Base-by-base conservation (phyloP, 2,888 invertebrate genomes). In the Stenoptilia bipunctidactyla region DNA sequence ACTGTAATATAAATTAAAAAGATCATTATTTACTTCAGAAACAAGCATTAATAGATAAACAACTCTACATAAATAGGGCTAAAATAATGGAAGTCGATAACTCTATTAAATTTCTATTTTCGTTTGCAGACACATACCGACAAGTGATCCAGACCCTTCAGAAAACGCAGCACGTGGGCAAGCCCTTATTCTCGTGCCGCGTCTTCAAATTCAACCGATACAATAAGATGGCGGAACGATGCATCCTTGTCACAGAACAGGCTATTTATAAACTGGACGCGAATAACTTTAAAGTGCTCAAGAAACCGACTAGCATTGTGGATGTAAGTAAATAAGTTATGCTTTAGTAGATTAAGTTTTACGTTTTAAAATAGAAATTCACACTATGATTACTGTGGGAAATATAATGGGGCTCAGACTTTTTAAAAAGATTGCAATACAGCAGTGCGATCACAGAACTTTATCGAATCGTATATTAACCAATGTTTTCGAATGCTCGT, bases 241-340 rank as follows among this genome's bases (percentile, higher is more conserved):
- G 93, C n/a, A 76, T 98, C 47, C 86, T 96, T 20, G 82, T 98
- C 46, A 96, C 97, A 0, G 96, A 96, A 51, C 85, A 87, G 14
- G 89, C 88, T 25, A 88, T 98, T 50, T 96, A 92, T 77, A 97
- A 97, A 66, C 80, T 98, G 53, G 96, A 97, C 57, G 88, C 89
- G 1, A 76, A 88, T 53, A 96, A 92, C 58, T 97, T 96, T 73
- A 94, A 93, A 59, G 90, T 91, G 36, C 89, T 97, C 87, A 93
- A 92, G 66, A 91, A 92, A 52, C 92, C 92, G n/a, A 90, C 92
- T 52, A 87, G 89, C 3, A 89, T 95, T 41, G 86, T 88, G 39
- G 92, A 93, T 76, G 92, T 92, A 51, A 45, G 55, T 36, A 9
- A 5, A 20, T 20, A n/a, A n/a, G n/a, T n/a, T n/a, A n/a, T n/a